Evolutionary conservation across 1,140 invertebrate species (phyloP), one percentile per base, ranked within the genome.

Genomic region (Nephila pilipes): DNA sequence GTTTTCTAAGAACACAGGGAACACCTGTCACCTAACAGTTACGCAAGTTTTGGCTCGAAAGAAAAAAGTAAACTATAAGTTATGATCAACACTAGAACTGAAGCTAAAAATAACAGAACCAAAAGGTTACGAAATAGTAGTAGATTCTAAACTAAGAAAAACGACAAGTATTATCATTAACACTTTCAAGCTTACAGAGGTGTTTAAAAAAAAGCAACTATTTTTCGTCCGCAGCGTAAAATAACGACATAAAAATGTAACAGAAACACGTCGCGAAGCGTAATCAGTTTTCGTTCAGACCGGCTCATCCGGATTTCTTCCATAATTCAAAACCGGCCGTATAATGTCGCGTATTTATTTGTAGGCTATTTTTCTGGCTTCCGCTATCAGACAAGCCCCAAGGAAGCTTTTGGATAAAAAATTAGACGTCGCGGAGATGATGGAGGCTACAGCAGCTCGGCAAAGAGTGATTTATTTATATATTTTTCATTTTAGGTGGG

Each of bases 271-370:
- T 32, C 83, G 38, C 20, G 46, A 46, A 81, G 38, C n/a, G 85
- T 87, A 87, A 87, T 87, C 85, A 87, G 85, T 87, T 63, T 38
- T 87, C 58, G 85, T 20, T 58, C 57, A 87, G 29, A 57, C 85
- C 57, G 8, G 83, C 55, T 57, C 25, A 55, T 85, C 83, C 38
- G 83, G 83, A 6, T 16, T 60, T 20, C 25, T 60, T 87, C 85
- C 85, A 87, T 87, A 87, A 60, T 87, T 87, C 85, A 87, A 58
- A 60, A 60, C 46, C 46, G 57, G 32, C 46, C 46, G n/a, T 85
- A 29, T 87, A 87, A 87, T 87, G 58, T 87, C 54, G 29, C 85
- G 85, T 87, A 60, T 60, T 58, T 87, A 87, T 87, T 87, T 60
- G 55, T 60, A 58, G 85, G 20, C 85, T 57, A 87, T 87, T 83